Evolutionary conservation across 1,140 invertebrate species (phyloP).

Genomic region (Pararge aegeria): DNA sequence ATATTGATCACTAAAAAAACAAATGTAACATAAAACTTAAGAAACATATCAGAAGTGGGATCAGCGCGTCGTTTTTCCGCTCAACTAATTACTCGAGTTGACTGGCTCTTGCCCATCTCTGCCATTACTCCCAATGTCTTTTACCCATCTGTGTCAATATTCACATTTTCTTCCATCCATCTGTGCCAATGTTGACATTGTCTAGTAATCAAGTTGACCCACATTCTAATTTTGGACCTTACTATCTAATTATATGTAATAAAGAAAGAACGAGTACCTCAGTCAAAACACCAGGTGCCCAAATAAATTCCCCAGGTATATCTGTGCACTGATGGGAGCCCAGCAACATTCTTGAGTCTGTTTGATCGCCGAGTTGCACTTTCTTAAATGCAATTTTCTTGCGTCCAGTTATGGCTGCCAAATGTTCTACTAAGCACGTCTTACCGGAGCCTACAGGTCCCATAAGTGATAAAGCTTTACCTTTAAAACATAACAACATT

Average conservation of each 20-base stretch:
- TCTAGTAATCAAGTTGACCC: too few relatives aligned
- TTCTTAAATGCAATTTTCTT: slow-evolving; percentile 83
- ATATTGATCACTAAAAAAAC: background rate
- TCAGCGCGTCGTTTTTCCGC: too few relatives aligned
- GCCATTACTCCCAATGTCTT: too few relatives aligned
- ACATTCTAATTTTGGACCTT: too few relatives aligned
- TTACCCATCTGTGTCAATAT: too few relatives aligned
- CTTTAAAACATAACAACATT: slow-evolving; percentile 39
- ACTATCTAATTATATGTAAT: background rate
- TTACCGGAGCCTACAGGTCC: slow-evolving; percentile 98
- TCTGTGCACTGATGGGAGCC: slow-evolving; percentile 98
- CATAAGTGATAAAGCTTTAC: slow-evolving; percentile 90
- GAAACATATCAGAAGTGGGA: too few relatives aligned
- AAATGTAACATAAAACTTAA: too few relatives aligned
- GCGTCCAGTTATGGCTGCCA: slow-evolving; percentile 89
- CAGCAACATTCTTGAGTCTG: slow-evolving; percentile 96
- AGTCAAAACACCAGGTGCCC: slow-evolving; percentile 95
- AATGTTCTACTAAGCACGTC: slow-evolving; percentile 93
- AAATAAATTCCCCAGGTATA: slow-evolving; percentile 97
- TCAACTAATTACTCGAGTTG: too few relatives aligned
- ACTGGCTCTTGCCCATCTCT: too few relatives aligned
- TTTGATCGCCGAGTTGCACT: slow-evolving; percentile 98
- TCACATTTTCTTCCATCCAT: too few relatives aligned
- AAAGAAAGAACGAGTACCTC: slow-evolving; percentile 77
- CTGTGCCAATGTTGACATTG: too few relatives aligned